Evolutionary conservation across 2,113 vertebrate genomes (phyloP).

Genomic region (Alosa alosa): DNA sequence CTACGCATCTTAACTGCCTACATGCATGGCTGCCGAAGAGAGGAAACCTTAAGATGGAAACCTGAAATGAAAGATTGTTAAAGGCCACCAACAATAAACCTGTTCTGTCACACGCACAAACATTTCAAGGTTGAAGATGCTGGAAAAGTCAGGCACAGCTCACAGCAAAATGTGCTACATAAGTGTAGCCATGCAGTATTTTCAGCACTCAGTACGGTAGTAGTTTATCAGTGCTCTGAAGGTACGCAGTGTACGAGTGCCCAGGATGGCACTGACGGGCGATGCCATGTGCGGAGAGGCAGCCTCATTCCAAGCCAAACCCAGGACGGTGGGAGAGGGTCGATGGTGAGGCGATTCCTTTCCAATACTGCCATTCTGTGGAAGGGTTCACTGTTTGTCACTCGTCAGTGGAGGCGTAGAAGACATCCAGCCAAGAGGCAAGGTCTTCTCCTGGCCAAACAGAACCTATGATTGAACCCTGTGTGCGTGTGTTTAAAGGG

Average conservation of each 20-base stretch:
- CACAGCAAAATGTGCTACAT: not conserved
- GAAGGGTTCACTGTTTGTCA: constrained; percentile 15
- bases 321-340: not conserved
- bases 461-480: not conserved
- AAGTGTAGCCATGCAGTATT: not conserved
- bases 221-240: not conserved
- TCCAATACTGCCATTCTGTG: not conserved
- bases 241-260: not conserved
- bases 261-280: not conserved
- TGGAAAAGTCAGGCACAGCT: not conserved
- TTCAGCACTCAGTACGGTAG: not conserved
- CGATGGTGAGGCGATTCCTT: not conserved
- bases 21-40: not conserved
- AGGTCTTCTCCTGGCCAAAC: not conserved
- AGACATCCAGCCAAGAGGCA: not conserved
- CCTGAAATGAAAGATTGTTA: not conserved
- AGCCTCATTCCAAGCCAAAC: not conserved
- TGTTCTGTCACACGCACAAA: not conserved
- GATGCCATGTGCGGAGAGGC: not conserved
- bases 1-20: too few species aligned
- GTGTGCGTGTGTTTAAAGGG: not conserved
- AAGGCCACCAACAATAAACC: not conserved
- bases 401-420: not conserved
- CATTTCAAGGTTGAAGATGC: not conserved
- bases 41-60: not conserved